Conservation (phyloP, 2,888 invertebrate genomes). For the Eupeodes luniger region DNA sequence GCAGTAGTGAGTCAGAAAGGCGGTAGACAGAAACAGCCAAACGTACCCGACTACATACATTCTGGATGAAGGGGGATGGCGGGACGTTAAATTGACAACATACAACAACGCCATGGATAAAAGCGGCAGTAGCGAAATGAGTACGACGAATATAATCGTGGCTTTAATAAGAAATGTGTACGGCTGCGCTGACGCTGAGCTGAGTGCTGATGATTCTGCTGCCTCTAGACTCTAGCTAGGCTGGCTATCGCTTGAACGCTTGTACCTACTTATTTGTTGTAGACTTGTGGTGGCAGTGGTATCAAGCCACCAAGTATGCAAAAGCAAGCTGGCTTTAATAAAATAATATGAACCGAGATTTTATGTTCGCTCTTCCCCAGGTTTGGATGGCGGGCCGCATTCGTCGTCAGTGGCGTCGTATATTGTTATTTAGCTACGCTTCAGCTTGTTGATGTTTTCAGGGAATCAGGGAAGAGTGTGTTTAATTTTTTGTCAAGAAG, state of each 20-base stretch:
- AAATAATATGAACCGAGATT: constrained; percentile 31
- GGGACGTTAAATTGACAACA: neutral
- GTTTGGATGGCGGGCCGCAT: neutral
- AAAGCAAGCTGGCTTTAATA: constrained; percentile 55
- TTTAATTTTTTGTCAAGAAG: constrained; percentile 39
- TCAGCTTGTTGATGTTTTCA: constrained; percentile 12
- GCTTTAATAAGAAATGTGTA: constrained; percentile 59
- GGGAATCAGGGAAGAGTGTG: constrained; percentile 6
- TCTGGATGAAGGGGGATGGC: neutral
- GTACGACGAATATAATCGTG: constrained; percentile 55
- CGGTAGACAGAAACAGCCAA: constrained; percentile 32
- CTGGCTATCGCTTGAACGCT: constrained; percentile 25
- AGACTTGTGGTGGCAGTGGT: constrained; percentile 26
- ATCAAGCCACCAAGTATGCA: constrained; percentile 23
- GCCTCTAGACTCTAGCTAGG: constrained; percentile 4
- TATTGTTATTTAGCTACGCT: constrained; percentile 6
- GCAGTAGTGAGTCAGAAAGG: constrained; percentile 61
- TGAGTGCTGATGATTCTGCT: constrained; percentile 14
- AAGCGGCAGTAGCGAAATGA: constrained; percentile 26
- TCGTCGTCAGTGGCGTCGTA: neutral
- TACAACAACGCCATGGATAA: constrained; percentile 35
- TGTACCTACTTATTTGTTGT: constrained; percentile 41
- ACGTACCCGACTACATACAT: constrained; percentile 4
- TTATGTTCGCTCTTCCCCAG: constrained; percentile 8
- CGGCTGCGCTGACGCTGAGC: constrained; percentile 15